phyloP scores from a whole-genome alignment of 2,888 invertebrate genomes.

The Epirrita christyi region DNA sequence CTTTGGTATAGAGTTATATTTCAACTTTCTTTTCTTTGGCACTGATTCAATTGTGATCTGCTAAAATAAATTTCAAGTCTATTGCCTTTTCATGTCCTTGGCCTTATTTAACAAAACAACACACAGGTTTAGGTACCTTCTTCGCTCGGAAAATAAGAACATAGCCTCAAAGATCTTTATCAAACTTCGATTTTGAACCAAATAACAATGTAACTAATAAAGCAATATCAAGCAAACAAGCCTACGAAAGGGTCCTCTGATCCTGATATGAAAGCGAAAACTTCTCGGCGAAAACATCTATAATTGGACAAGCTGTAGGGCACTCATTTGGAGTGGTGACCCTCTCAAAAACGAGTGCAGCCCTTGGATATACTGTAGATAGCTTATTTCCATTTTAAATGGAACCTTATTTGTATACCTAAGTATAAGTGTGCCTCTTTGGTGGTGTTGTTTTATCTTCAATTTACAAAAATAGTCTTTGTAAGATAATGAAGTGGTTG shows the following conservation, averaged over 20 bases:
- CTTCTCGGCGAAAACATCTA: constrained; percentile 68
- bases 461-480: background rate
- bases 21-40: constrained; percentile 24
- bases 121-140: too few species aligned
- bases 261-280: constrained; percentile 50
- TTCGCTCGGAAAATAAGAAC: too few species aligned
- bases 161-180: background rate
- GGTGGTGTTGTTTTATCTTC: background rate
- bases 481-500: background rate
- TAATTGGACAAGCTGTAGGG: constrained; percentile 75
- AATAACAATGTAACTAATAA: constrained; percentile 31
- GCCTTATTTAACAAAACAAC: too few species aligned
- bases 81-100: background rate
- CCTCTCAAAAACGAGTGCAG: constrained; percentile 68
- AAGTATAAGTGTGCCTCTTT: background rate
- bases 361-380: constrained; percentile 54
- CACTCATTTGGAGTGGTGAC: constrained; percentile 68
- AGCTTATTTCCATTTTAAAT: constrained; percentile 59
- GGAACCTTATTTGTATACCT: constrained; percentile 7
- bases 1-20: constrained; percentile 17
- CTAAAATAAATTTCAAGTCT: constrained; percentile 10
- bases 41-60: constrained; percentile 26
- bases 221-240: constrained; percentile 22
- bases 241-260: constrained; percentile 24
- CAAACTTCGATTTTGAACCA: constrained; percentile 8